A percentile compares a stretch with the other conserved stretches of the same genome.
These are phyloP conservation scores for Apodemia hepburni DNA, from an alignment of 2,888 invertebrate genomes.

Conservation along the genomic window DNA sequence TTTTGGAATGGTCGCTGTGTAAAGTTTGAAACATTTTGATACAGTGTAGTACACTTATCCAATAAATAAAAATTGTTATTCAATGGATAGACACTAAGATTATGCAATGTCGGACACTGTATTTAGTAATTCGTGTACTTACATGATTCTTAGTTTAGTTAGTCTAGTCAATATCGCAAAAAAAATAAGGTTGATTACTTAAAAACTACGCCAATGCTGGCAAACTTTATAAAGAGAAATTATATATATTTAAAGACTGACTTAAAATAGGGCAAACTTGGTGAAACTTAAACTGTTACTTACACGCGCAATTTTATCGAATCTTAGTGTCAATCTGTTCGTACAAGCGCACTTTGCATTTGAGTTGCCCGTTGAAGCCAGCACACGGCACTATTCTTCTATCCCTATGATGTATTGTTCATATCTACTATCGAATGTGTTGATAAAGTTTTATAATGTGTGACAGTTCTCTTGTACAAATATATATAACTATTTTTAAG, in stretches of 20 bases:
- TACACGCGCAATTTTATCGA: conserved; percentile 22
- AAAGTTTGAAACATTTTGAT: neutral
- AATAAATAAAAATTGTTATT: neutral
- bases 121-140: conserved; percentile 46
- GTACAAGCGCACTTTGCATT: conserved; percentile 18
- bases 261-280: conserved; percentile 25
- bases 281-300: conserved; percentile 5
- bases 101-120: conserved; percentile 32
- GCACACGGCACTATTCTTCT: conserved; percentile 7
- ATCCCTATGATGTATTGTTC: conserved; percentile 1
- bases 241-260: conserved; percentile 43
- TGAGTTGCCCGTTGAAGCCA: conserved; percentile 12
- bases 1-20: neutral
- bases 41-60: conserved; percentile 12
- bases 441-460: conserved; percentile 8
- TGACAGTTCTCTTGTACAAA: conserved; percentile 22
- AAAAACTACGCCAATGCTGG: conserved; percentile 26
- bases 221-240: conserved; percentile 12
- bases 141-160: conserved; percentile 37
- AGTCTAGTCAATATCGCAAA: conserved; percentile 55
- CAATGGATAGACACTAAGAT: conserved; percentile 48
- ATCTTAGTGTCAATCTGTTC: conserved; percentile 44
- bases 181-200: conserved; percentile 30
- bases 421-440: conserved; percentile 8
- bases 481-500: conserved; percentile 4